phyloP scores from a whole-genome alignment of 2,797 vertebrate species.

The Parauchenoglanis ngamensis region DNA sequence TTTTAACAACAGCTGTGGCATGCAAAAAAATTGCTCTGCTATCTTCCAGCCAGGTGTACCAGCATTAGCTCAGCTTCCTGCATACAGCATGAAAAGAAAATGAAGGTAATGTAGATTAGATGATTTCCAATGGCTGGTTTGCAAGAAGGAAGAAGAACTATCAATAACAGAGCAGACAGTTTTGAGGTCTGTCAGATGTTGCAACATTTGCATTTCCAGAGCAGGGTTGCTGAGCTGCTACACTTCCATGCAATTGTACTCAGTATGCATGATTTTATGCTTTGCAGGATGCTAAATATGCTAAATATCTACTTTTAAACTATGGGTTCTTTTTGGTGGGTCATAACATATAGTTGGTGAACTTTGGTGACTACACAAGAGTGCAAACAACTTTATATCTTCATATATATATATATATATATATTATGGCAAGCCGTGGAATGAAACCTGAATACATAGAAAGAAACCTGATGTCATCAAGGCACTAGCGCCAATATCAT shows the following conservation, averaged over 20 bases:
- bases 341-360: neutral
- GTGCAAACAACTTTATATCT: neutral
- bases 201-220: neutral
- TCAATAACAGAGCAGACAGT: neutral
- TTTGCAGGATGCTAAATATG: neutral
- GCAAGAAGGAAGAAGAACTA: neutral
- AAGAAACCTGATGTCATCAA: too few relatives aligned
- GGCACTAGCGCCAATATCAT: too few relatives aligned
- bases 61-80: conserved; percentile 11
- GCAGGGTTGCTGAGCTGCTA: neutral
- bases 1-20: conserved; percentile 29
- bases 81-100: conserved; percentile 1
- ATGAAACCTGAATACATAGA: too few relatives aligned
- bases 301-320: neutral
- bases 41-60: conserved; percentile 20
- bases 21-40: conserved; percentile 25
- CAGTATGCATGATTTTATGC: neutral
- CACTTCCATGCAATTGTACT: neutral
- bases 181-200: neutral
- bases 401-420: too few relatives aligned
- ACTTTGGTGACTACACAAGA: neutral
- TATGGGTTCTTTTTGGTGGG: neutral
- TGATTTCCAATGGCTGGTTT: neutral
- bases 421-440: too few relatives aligned
- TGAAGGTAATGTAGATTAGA: neutral